Percentiles rank a stretch among this genome's conserved stretches.
Evolutionary conservation across 2,888 invertebrate species (phyloP).

Genomic region (Hololepta plana): DNA sequence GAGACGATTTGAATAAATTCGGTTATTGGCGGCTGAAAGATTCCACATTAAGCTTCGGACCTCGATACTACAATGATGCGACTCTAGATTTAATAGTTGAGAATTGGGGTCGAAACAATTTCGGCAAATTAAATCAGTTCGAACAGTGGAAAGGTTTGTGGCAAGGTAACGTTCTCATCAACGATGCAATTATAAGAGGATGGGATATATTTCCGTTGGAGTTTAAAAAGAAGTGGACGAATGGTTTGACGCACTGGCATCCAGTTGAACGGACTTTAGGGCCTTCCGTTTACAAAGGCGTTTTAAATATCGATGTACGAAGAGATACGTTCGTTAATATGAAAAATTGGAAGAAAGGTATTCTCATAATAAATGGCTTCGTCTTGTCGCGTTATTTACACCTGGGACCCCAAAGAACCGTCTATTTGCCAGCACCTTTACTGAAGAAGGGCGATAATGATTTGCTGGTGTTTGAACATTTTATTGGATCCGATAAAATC

Average conservation of each 20-base stretch:
- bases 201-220: constrained; percentile 34
- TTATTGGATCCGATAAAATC: constrained; percentile 10
- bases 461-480: constrained; percentile 20
- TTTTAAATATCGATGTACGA: constrained; percentile 23
- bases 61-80: constrained; percentile 14
- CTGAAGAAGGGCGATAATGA: constrained; percentile 31
- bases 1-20: constrained; percentile 20
- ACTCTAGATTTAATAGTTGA: constrained; percentile 36
- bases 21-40: constrained; percentile 25
- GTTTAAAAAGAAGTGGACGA: constrained; percentile 29
- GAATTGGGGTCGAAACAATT: constrained; percentile 67
- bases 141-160: constrained; percentile 23
- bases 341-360: constrained; percentile 64
- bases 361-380: constrained; percentile 62
- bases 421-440: constrained; percentile 63
- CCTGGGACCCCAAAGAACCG: constrained; percentile 59
- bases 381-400: constrained; percentile 76
- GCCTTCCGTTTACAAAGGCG: constrained; percentile 34
- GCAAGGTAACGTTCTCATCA: constrained; percentile 28
- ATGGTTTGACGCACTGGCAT: constrained; percentile 16
- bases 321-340: constrained; percentile 56
- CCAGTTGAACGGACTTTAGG: constrained; percentile 16
- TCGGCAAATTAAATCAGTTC: constrained; percentile 23
- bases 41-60: constrained; percentile 17
- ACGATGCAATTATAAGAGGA: constrained; percentile 21